Conservation (phyloP, 2,113 vertebrate genomes). For the Sinocyclocheilus anophthalmus region DNA sequence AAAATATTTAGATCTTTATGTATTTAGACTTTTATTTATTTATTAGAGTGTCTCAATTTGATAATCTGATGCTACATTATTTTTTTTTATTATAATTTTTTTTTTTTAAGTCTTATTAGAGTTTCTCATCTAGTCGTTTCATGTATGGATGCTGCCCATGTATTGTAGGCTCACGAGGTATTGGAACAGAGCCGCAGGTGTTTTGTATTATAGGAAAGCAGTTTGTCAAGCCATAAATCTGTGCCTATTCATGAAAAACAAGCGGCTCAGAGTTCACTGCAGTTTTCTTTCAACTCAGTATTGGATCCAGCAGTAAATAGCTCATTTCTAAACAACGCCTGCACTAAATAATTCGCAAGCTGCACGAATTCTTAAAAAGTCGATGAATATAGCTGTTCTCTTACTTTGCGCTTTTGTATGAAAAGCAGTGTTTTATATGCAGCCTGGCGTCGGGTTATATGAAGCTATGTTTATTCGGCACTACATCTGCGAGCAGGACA, state of each 20-base stretch:
- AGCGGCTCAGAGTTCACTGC: not conserved
- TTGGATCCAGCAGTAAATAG: not conserved
- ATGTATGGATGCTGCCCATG: not conserved
- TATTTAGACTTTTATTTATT: too few relatives aligned
- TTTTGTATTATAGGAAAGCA: not conserved
- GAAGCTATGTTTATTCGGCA: conserved; percentile 8
- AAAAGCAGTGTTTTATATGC: not conserved
- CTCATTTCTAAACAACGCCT: not conserved
- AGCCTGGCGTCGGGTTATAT: not conserved
- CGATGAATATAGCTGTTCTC: not conserved
- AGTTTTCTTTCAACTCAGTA: not conserved
- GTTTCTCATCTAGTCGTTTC: too few relatives aligned
- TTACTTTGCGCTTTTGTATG: not conserved
- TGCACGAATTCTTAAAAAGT: not conserved
- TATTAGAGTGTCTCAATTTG: too few relatives aligned
- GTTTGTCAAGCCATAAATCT: conserved; percentile 1
- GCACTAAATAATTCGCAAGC: not conserved
- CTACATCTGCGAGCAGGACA: conserved; percentile 18
- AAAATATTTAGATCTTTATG: too few relatives aligned
- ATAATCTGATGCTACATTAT: too few relatives aligned
- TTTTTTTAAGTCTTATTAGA: too few relatives aligned
- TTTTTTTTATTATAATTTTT: too few relatives aligned
- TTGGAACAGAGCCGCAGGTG: not conserved
- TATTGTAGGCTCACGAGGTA: not conserved
- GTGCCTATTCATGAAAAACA: not conserved